Percentiles rank a stretch among this genome's conserved stretches.
Evolutionary conservation across 35 echinoderm and acorn worm genomes (phyloP).

Genomic region (Ptychodera flava): DNA sequence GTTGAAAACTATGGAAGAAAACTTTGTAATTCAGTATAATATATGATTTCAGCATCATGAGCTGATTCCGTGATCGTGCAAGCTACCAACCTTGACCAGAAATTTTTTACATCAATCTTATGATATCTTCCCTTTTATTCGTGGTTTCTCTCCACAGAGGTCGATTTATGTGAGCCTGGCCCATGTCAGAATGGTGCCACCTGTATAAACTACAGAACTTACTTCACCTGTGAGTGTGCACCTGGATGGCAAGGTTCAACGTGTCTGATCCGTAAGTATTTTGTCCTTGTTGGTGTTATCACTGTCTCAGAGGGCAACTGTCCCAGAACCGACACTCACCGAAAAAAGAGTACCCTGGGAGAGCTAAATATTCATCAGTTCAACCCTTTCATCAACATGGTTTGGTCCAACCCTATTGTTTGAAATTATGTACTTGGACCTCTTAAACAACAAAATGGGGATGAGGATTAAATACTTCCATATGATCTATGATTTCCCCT

Average conservation of each 20-base stretch:
- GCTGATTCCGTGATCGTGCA: too few relatives aligned
- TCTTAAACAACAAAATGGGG: neutral
- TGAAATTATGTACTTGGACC: neutral
- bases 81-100: too few relatives aligned
- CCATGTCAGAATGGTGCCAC: slow-evolving; percentile 7
- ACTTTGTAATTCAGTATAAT: too few relatives aligned
- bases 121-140: too few relatives aligned
- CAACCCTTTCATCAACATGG: neutral
- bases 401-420: neutral
- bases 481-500: too few relatives aligned
- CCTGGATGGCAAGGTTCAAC: neutral
- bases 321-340: neutral
- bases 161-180: neutral
- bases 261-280: neutral
- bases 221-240: neutral
- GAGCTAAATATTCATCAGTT: neutral
- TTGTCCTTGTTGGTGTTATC: neutral
- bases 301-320: slow-evolving; percentile 3
- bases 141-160: neutral
- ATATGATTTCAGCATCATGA: too few relatives aligned
- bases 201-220: neutral
- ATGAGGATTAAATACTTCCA: neutral
- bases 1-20: too few relatives aligned
- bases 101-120: too few relatives aligned
- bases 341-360: neutral